Evolutionary conservation across 1,140 invertebrate genomes (phyloP), one percentile per base, ranked within the genome.

Genomic region (Trachymyrmex cornetzi): DNA sequence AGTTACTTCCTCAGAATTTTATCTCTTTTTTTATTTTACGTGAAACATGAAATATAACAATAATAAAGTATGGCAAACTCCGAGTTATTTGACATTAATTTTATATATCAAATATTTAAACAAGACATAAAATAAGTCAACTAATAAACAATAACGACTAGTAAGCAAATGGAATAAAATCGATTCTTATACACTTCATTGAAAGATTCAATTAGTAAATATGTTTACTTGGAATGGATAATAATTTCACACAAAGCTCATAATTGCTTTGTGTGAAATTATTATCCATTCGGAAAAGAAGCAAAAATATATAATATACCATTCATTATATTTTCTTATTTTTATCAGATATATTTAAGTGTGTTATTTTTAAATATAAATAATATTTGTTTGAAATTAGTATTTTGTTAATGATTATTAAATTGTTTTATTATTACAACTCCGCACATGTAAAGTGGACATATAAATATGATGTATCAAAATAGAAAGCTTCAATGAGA

Each of bases 201-300:
- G 44, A 74, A 61, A 48, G 44, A 44, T 48, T 14, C 38, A 82
- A 82, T 74, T 74, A 19, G 3, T 59, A 80, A 22, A 2, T 61
- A 81, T 24, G 12, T 12, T 4, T 9, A 2, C 30, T 6, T 34
- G 5, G 0, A 34, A 34, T 34, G 30, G 5, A 34, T 34, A 34
- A 34, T 34, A 34, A 34, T 34, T 34, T 34, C 30, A 34, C 7
- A 34, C 30, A 34, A 34, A 34, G 6, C 5, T 34, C 30, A 50
- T 84, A 82, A 84, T 84, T 84, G 30, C 16, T 67, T 27, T 50
- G 50, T 44, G 12, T 61, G 27, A 19, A 66, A 69, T 55, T 34
- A 12, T 80, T 74, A 59, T 72, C 3, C n/a, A 48, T 14, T 84
- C 69, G 19, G 16, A 19, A 84, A 75, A 61, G 27, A 2, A 74